A percentile compares a stretch with the other conserved stretches of the same genome.
Conservation (phyloP, 2,888 invertebrate species). For the Dasysyrphus tricinctus region DNA sequence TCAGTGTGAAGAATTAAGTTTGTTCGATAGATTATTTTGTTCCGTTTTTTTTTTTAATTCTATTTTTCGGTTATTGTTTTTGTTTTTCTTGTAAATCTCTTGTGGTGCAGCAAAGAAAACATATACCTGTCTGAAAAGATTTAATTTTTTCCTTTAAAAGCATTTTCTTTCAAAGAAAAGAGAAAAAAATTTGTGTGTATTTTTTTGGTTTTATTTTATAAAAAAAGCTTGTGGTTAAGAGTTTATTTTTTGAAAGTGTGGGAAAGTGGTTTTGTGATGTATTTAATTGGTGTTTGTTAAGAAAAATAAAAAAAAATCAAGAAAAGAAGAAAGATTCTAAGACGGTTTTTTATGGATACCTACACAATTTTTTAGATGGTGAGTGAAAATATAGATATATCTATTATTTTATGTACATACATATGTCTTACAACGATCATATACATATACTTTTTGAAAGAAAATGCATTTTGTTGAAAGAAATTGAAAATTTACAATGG, state of each 20-base stretch:
- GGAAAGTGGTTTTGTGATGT: conserved; percentile 28
- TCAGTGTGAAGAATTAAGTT: conserved; percentile 40
- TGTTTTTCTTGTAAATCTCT: conserved; percentile 15
- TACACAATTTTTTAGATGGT: conserved; percentile 7
- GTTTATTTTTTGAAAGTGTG: conserved; percentile 20
- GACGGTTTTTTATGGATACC: conserved; percentile 19
- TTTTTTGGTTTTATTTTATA: not conserved
- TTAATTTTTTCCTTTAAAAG: conserved; percentile 10
- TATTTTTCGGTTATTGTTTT: conserved; percentile 12
- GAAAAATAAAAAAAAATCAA: not conserved
- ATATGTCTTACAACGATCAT: not conserved
- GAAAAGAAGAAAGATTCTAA: not conserved
- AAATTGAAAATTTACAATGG: not conserved
- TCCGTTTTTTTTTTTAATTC: conserved; percentile 1
- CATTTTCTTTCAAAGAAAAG: not conserved
- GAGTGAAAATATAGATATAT: not conserved
- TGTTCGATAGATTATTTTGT: conserved; percentile 26
- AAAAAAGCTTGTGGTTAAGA: conserved; percentile 29
- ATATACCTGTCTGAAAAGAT: not conserved
- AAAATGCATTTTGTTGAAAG: not conserved
- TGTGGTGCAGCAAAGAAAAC: conserved; percentile 36
- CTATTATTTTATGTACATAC: not conserved
- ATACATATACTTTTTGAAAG: not conserved
- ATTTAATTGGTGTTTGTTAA: conserved; percentile 5
- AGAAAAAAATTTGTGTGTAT: not conserved